These are phyloP conservation scores for Manis crassicaudata DNA, from an alignment of 2,797 vertebrate species.

Conservation along the genomic window DNA sequence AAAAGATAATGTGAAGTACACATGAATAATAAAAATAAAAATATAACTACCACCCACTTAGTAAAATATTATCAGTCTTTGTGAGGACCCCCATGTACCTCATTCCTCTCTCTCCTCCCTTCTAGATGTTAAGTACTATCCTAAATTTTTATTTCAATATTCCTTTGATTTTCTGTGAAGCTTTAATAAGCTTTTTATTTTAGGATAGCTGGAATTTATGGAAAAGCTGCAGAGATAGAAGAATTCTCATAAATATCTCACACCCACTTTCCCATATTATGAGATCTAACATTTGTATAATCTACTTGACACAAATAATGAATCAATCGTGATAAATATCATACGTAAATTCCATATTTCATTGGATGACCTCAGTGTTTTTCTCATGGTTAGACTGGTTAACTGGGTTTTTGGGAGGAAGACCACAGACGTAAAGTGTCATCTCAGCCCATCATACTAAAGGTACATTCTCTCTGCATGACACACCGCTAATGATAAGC, in stretches of 20 bases:
- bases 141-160: not conserved
- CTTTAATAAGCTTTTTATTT: not conserved
- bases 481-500: not conserved
- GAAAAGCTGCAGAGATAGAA: not conserved
- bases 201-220: not conserved
- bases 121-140: not conserved
- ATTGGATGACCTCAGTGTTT: not conserved
- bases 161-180: not conserved
- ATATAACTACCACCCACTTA: not conserved
- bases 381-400: not conserved
- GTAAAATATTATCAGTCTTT: not conserved
- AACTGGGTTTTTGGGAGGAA: not conserved
- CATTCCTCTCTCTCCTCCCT: not conserved
- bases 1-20: not conserved
- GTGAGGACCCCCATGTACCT: not conserved
- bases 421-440: not conserved
- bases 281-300: not conserved
- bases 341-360: not conserved
- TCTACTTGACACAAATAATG: not conserved
- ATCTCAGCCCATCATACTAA: not conserved
- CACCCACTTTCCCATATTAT: not conserved
- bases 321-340: not conserved
- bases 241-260: not conserved
- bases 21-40: not conserved
- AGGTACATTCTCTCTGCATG: not conserved